Evolutionary conservation across 2,888 invertebrate species (phyloP).

Genomic region (Melanostoma scalare): DNA sequence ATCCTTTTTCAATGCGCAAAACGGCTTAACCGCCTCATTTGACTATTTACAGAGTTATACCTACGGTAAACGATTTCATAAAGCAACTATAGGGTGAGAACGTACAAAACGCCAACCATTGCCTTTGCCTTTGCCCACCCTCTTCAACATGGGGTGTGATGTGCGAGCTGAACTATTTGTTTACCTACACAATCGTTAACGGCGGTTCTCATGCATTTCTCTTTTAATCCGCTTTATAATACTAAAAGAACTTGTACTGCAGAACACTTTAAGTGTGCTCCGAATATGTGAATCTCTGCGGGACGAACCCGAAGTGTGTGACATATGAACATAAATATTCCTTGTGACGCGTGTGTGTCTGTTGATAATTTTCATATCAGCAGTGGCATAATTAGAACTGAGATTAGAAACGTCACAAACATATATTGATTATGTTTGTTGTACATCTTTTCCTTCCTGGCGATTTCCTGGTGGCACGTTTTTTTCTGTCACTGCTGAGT

Average conservation of each 20-base stretch:
- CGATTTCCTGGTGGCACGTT: slow-evolving; percentile 40
- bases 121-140: slow-evolving; percentile 19
- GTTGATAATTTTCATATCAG: slow-evolving; percentile 18
- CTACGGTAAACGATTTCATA: background rate
- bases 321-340: slow-evolving; percentile 38
- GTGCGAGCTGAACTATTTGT: slow-evolving; percentile 42
- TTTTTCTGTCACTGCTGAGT: slow-evolving; percentile 7
- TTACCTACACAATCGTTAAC: slow-evolving; percentile 33
- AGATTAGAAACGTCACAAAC: slow-evolving; percentile 54
- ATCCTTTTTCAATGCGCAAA: slow-evolving; percentile 22
- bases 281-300: slow-evolving; percentile 8
- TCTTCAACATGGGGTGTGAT: slow-evolving; percentile 13
- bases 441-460: slow-evolving; percentile 4
- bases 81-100: slow-evolving; percentile 52
- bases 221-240: slow-evolving; percentile 45
- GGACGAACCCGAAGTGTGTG: slow-evolving; percentile 31
- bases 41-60: slow-evolving; percentile 57
- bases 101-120: slow-evolving; percentile 29
- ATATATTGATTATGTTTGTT: slow-evolving; percentile 20
- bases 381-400: slow-evolving; percentile 47
- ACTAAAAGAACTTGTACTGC: slow-evolving; percentile 11
- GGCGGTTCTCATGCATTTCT: slow-evolving; percentile 52
- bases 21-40: slow-evolving; percentile 48
- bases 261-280: background rate
- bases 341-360: slow-evolving; percentile 61